A percentile compares a stretch with the other conserved stretches of the same genome.
Evolutionary conservation across 2,113 vertebrate genomes (phyloP).

Genomic region (Raja brachyura): DNA sequence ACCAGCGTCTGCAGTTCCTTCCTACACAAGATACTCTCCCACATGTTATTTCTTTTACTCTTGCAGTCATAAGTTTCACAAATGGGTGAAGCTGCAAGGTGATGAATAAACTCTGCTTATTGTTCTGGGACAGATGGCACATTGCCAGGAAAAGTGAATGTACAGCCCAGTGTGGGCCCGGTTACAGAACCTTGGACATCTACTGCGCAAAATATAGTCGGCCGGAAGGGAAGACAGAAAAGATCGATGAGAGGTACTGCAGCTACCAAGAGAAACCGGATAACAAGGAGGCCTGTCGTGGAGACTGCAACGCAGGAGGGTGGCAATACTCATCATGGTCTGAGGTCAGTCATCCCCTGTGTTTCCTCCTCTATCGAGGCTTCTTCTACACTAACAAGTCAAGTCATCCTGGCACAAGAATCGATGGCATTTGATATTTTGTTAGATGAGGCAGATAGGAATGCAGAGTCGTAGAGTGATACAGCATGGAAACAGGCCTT

Average conservation of each 20-base stretch:
- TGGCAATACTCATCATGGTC: constrained; percentile 94
- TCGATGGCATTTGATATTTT: neutral
- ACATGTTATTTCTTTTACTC: neutral
- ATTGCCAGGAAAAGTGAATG: constrained; percentile 81
- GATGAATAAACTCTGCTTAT: neutral
- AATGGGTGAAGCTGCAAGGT: neutral
- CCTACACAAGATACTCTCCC: too few relatives aligned
- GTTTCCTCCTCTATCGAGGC: neutral
- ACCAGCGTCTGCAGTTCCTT: too few relatives aligned
- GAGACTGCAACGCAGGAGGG: constrained; percentile 81
- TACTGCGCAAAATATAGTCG: constrained; percentile 78
- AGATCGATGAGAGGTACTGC: constrained; percentile 80
- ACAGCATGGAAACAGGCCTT: too few relatives aligned
- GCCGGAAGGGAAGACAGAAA: constrained; percentile 74
- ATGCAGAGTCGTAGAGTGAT: too few relatives aligned
- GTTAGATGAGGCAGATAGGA: neutral
- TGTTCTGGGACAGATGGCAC: constrained; percentile 69
- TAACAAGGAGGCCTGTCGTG: constrained; percentile 78
- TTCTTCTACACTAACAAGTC: too few relatives aligned
- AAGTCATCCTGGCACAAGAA: neutral
- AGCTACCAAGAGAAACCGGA: constrained; percentile 71
- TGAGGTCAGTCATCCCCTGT: constrained; percentile 61
- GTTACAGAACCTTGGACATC: constrained; percentile 81
- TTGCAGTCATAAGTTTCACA: neutral
- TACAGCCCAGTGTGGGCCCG: constrained; percentile 77